Base-by-base conservation (phyloP, 2,888 invertebrate species). In the Tenthredo amoena region DNA sequence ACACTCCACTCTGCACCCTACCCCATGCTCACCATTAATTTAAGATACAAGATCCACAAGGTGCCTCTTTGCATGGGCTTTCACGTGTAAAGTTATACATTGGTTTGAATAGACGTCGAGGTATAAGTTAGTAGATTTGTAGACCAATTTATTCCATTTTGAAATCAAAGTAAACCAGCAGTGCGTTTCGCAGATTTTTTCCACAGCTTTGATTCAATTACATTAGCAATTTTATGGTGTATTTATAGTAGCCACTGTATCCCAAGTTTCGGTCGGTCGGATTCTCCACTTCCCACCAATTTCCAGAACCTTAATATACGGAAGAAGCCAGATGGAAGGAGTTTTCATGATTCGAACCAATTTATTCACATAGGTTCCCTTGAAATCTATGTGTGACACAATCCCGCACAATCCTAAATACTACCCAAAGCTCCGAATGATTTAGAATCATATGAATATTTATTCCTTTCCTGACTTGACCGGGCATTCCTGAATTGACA, bases 1-100 rank as follows among this genome's bases (percentile, higher is more conserved):
- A 34, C 34, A 68, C 68, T 68, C 68, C 34, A 68, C 68, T 68
- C 18, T 68, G 68, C 31, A 15, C 34, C 34, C 68, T 68, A 68
- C 34, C 62, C 62, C 62, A 62, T 62, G 26, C 62, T 26, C 21
- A 62, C 21, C 68, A 68, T 31, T 68, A 68, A 34, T 68, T 34
- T 34, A 34, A 68, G 18, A 68, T 34, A 18, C 31, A 34, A 68
- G 18, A 68, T 34, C 68, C 34, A 68, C 68, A 34, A 68, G 68
- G 18, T 34, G 7, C 26, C 26, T 26, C 21, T 62, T 21, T 26
- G 62, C 62, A 26, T 12, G 21, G 21, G 26, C 10, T 71, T 34
- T 71, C 6, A 71, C 37, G 62, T 26, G 26, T 21, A 10, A 26
- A 62, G 9, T 26, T 9, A 47, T 47, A 62, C 26, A 6, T 62